These are phyloP conservation scores for Drosophila willistoni DNA, from an alignment of 1,140 invertebrate genomes.

Conservation along the genomic window DNA sequence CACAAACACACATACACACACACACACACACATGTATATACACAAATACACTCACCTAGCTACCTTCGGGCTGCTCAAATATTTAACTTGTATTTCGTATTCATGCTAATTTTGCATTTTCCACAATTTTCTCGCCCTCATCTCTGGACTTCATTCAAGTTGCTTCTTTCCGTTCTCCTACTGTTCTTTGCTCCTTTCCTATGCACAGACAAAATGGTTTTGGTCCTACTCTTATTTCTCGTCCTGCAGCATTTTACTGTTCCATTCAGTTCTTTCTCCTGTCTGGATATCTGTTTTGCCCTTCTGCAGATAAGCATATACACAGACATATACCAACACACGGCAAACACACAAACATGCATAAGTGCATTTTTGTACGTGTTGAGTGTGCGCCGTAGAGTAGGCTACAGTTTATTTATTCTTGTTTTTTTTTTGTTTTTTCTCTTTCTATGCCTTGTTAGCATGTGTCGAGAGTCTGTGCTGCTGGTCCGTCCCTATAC, in stretches of 20 bases:
- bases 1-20: conserved; percentile 8
- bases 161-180: neutral
- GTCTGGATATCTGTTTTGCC: conserved; percentile 34
- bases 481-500: neutral
- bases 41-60: conserved; percentile 18
- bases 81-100: conserved; percentile 82
- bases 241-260: conserved; percentile 48
- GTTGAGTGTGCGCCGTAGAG: conserved; percentile 71
- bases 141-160: conserved; percentile 1
- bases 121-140: conserved; percentile 70
- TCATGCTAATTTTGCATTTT: conserved; percentile 82
- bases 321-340: conserved; percentile 37
- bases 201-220: conserved; percentile 20
- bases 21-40: conserved; percentile 4
- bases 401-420: conserved; percentile 69
- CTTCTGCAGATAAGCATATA: conserved; percentile 36
- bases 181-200: conserved; percentile 9
- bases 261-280: conserved; percentile 44
- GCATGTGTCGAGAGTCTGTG: conserved; percentile 54
- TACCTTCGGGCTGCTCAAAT: conserved; percentile 71
- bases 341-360: conserved; percentile 7
- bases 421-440: conserved; percentile 20
- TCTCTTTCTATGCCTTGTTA: conserved; percentile 61
- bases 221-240: conserved; percentile 33
- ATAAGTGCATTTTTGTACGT: conserved; percentile 57